A percentile compares a stretch with the other conserved stretches of the same genome.
These are phyloP conservation scores for Chondrilla cf. caribensis DNA, from an alignment of 37 sponge, comb jelly and placozoan genomes.

Conservation along the genomic window DNA sequence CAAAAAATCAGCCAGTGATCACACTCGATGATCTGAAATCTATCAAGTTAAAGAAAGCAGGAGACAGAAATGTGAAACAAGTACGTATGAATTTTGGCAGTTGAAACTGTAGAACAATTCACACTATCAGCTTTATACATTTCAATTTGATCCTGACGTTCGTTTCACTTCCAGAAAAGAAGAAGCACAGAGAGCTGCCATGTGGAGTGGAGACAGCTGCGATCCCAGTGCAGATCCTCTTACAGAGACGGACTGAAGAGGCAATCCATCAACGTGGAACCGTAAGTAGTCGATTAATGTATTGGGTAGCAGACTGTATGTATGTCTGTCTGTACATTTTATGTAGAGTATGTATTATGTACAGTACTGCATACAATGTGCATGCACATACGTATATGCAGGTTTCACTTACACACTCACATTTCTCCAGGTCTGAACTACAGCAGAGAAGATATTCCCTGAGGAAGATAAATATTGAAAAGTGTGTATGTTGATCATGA, in stretches of 20 bases:
- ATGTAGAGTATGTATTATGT: background rate
- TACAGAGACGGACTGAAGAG: background rate
- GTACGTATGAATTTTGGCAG: too few species aligned
- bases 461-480: background rate
- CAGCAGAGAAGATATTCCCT: background rate
- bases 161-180: background rate
- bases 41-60: constrained; percentile 35
- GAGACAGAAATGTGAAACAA: background rate
- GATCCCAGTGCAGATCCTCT: background rate
- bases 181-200: background rate
- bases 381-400: too few species aligned
- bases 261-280: background rate
- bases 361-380: too few species aligned
- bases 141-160: too few species aligned
- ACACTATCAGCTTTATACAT: too few species aligned
- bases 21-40: constrained; percentile 43
- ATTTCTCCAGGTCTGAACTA: too few species aligned
- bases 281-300: background rate
- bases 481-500: background rate
- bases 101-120: too few species aligned
- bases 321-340: background rate
- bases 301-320: background rate
- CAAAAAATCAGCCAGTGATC: constrained; percentile 25
- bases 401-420: too few species aligned
- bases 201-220: background rate